These are phyloP conservation scores for Diplolepis rosae DNA, from an alignment of 2,888 invertebrate species.

Conservation along the genomic window DNA sequence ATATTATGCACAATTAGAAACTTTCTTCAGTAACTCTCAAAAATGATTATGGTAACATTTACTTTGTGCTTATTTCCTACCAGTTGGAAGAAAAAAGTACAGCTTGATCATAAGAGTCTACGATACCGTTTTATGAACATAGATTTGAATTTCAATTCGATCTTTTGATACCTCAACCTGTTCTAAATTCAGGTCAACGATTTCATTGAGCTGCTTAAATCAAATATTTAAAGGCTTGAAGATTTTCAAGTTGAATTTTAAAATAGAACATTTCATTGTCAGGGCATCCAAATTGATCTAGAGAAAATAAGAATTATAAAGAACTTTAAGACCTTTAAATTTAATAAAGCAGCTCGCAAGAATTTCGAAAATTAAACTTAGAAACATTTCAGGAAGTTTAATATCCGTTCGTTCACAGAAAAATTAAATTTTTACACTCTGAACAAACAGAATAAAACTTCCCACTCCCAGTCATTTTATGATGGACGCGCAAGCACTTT, in stretches of 20 bases:
- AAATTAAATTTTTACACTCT: background rate
- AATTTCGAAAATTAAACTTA: background rate
- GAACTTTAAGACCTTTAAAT: too few species aligned
- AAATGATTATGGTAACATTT: conserved; percentile 31
- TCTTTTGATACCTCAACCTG: background rate
- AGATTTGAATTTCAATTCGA: background rate
- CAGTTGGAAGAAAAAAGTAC: conserved; percentile 22
- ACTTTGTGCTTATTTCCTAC: conserved; percentile 29
- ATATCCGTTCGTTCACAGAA: too few species aligned
- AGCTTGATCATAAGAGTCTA: conserved; percentile 20
- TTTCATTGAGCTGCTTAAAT: too few species aligned
- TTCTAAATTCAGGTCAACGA: background rate
- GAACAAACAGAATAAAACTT: background rate
- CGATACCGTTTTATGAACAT: conserved; percentile 2
- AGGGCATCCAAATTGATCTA: too few species aligned
- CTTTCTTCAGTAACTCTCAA: background rate
- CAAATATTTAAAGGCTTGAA: too few species aligned
- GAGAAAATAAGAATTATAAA: too few species aligned
- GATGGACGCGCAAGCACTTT: conserved; percentile 5
- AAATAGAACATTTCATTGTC: too few species aligned
- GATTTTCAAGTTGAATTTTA: too few species aligned
- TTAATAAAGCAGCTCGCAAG: too few species aligned
- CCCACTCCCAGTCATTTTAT: background rate
- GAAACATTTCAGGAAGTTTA: background rate
- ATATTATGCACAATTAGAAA: conserved; percentile 8